These are phyloP conservation scores for Lerista edwardsae DNA, from an alignment of 2,797 vertebrate genomes.

Conservation along the genomic window DNA sequence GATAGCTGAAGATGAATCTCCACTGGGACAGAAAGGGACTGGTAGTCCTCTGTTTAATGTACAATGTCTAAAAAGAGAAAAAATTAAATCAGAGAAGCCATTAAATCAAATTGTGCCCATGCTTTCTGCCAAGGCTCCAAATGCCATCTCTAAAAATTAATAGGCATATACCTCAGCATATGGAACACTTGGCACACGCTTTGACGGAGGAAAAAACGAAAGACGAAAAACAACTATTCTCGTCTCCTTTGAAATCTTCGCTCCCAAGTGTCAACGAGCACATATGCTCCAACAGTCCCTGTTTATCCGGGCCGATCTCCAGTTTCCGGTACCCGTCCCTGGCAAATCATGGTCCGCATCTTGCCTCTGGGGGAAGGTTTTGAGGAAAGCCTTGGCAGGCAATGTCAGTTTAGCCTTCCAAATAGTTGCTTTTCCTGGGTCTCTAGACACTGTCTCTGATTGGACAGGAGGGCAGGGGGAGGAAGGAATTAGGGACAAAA, in stretches of 20 bases:
- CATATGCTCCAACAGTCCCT: not conserved
- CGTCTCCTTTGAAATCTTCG: not conserved
- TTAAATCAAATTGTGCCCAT: not conserved
- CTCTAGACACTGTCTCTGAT: no score
- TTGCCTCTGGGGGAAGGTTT: no score
- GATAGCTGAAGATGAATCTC: not conserved
- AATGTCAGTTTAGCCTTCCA: no score
- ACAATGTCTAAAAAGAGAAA: slow-evolving; percentile 1
- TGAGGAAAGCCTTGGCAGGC: no score
- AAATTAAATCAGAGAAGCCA: not conserved
- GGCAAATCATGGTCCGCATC: not conserved
- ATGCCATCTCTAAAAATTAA: slow-evolving; percentile 9
- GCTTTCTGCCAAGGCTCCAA: slow-evolving; percentile 15
- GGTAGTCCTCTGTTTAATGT: not conserved
- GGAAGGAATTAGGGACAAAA: no score
- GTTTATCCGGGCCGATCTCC: not conserved
- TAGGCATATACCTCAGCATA: slow-evolving; percentile 7
- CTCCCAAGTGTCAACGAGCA: not conserved
- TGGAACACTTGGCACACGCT: not conserved
- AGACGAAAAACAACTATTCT: not conserved
- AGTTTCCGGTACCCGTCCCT: not conserved
- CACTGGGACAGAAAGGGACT: not conserved
- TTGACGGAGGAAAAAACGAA: not conserved
- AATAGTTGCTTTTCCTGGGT: no score
- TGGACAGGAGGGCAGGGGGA: no score